Conservation (phyloP, 2,797 vertebrate genomes). For the Odontamblyopus lacepedii region DNA sequence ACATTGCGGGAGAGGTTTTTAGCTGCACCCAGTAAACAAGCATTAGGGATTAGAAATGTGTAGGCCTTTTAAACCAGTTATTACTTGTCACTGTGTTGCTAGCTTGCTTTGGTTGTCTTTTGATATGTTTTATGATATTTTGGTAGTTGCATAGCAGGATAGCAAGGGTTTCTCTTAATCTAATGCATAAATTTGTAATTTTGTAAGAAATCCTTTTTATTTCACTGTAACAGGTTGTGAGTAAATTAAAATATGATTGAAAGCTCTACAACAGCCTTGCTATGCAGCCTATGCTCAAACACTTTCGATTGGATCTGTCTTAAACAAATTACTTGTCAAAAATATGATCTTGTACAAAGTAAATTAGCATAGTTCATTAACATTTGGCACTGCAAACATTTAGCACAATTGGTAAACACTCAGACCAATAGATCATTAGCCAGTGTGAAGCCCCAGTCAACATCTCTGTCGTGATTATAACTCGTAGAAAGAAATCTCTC, state of each 20-base stretch:
- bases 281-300: neutral
- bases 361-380: neutral
- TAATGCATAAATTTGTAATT: too few species aligned
- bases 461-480: neutral
- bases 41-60: neutral
- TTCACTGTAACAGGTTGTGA: neutral
- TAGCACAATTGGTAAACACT: neutral
- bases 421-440: neutral
- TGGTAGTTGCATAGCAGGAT: too few species aligned
- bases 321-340: neutral
- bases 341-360: neutral
- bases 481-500: conserved; percentile 3
- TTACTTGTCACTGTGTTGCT: neutral
- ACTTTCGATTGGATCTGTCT: neutral
- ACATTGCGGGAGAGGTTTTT: neutral
- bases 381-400: neutral
- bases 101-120: neutral
- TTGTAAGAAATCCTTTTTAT: too few species aligned
- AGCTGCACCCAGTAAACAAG: neutral
- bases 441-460: neutral
- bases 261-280: neutral
- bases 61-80: neutral
- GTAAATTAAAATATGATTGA: neutral
- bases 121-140: neutral
- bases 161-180: too few species aligned